Percentiles rank a stretch among this genome's conserved stretches.
Conservation (phyloP, 2,888 invertebrate species). For the Rotaria macrura region DNA sequence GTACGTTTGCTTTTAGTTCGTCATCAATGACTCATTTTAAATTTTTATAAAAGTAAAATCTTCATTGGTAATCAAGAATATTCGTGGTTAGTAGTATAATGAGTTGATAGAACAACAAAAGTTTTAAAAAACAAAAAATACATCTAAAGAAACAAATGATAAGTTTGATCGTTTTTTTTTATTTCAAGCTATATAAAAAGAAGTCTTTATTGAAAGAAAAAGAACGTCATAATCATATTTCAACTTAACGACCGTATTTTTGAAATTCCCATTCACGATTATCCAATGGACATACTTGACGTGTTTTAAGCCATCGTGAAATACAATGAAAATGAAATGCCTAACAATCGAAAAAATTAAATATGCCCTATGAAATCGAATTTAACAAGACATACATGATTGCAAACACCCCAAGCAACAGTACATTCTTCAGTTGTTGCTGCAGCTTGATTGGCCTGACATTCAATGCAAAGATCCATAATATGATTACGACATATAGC, state of each 20-base stretch:
- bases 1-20: too few relatives aligned
- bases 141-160: too few relatives aligned
- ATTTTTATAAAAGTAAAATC: too few relatives aligned
- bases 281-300: slow-evolving; percentile 97
- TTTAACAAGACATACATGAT: slow-evolving; percentile 54
- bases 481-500: slow-evolving; percentile 99
- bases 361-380: too few relatives aligned
- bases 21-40: too few relatives aligned
- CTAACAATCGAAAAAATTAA: slow-evolving; percentile 56
- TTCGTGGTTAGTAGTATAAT: too few relatives aligned
- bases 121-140: neutral
- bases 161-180: too few relatives aligned
- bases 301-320: slow-evolving; percentile 94
- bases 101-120: too few relatives aligned
- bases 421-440: slow-evolving; percentile 97
- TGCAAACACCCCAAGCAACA: slow-evolving; percentile 98
- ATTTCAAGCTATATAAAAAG: too few relatives aligned
- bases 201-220: too few relatives aligned
- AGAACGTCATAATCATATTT: too few relatives aligned
- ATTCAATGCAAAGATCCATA: slow-evolving; percentile 98
- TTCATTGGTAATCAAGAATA: too few relatives aligned
- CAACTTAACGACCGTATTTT: slow-evolving; percentile 65
- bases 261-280: slow-evolving; percentile 99
- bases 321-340: slow-evolving; percentile 99
- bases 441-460: slow-evolving; percentile 80